Conservation (phyloP, 2,113 vertebrate genomes). For the Serinus canaria region DNA sequence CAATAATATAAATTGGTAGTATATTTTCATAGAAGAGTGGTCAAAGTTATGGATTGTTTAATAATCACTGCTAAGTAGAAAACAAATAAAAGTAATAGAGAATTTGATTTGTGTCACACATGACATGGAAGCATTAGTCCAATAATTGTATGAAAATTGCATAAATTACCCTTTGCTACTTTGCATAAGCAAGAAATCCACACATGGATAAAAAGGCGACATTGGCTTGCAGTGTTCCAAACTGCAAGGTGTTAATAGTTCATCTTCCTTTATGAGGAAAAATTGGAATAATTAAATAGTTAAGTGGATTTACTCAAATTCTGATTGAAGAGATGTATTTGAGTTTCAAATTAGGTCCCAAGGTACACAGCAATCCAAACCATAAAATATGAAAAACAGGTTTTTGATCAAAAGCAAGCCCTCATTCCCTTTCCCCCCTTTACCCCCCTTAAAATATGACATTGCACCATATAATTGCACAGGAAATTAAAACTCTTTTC, state of each 20-base stretch:
- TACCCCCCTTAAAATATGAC: slow-evolving; percentile 38
- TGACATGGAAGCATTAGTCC: slow-evolving; percentile 17
- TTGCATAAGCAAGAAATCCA: slow-evolving; percentile 11
- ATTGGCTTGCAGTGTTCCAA: slow-evolving; percentile 7
- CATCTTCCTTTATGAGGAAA: slow-evolving; percentile 31
- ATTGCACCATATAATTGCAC: slow-evolving; percentile 75
- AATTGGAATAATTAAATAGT: slow-evolving; percentile 63
- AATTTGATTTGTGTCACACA: neutral
- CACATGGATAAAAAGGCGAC: slow-evolving; percentile 5
- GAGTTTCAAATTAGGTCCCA: slow-evolving; percentile 50
- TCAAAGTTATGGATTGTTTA: slow-evolving; percentile 54
- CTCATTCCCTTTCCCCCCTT: neutral
- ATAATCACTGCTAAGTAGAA: slow-evolving; percentile 55
- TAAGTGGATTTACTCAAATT: slow-evolving; percentile 57
- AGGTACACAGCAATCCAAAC: slow-evolving; percentile 39
- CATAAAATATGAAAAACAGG: slow-evolving; percentile 61
- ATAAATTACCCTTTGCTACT: slow-evolving; percentile 44
- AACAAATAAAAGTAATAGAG: slow-evolving; percentile 42
- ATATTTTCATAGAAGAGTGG: slow-evolving; percentile 22
- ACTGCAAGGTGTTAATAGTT: slow-evolving; percentile 45
- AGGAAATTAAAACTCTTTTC: slow-evolving; percentile 82
- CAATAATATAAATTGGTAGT: slow-evolving; percentile 18
- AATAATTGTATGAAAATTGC: slow-evolving; percentile 43
- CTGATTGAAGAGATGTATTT: slow-evolving; percentile 6
- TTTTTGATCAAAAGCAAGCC: slow-evolving; percentile 68